Conservation (phyloP, 2,113 vertebrate species). For the Elaphurus davidianus region DNA sequence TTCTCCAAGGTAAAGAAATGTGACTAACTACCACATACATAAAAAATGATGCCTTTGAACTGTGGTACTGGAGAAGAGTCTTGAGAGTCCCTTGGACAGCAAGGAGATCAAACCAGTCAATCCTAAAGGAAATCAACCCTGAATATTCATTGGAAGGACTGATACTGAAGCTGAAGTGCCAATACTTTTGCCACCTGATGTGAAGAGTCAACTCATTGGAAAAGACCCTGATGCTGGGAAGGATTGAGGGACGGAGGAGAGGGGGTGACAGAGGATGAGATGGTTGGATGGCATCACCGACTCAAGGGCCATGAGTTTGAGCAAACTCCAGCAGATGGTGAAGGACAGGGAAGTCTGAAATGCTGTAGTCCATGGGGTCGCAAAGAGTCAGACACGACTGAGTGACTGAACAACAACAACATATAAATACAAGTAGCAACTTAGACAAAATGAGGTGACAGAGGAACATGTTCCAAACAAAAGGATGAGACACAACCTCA, state of each 20-base stretch:
- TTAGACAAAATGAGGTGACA: not conserved
- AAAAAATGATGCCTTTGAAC: not conserved
- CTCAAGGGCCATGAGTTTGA: not conserved
- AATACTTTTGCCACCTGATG: not conserved
- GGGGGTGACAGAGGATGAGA: not conserved
- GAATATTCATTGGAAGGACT: not conserved
- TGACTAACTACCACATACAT: not conserved
- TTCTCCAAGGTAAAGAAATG: not conserved
- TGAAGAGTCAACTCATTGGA: not conserved
- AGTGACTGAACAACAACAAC: not conserved
- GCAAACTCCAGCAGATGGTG: not conserved
- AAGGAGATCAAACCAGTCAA: not conserved
- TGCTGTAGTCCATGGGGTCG: not conserved
- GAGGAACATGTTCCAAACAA: not conserved
- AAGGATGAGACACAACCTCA: not conserved
- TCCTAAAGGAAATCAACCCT: not conserved
- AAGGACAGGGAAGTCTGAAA: not conserved
- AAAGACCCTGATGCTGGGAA: not conserved
- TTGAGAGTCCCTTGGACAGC: not conserved
- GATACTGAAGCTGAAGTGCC: not conserved
- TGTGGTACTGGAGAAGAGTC: not conserved
- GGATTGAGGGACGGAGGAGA: not conserved
- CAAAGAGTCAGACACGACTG: not conserved
- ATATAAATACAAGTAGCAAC: not conserved
- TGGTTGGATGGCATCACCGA: not conserved